These are phyloP conservation scores for Hybognathus amarus DNA, from an alignment of 2,797 vertebrate genomes.

Conservation along the genomic window DNA sequence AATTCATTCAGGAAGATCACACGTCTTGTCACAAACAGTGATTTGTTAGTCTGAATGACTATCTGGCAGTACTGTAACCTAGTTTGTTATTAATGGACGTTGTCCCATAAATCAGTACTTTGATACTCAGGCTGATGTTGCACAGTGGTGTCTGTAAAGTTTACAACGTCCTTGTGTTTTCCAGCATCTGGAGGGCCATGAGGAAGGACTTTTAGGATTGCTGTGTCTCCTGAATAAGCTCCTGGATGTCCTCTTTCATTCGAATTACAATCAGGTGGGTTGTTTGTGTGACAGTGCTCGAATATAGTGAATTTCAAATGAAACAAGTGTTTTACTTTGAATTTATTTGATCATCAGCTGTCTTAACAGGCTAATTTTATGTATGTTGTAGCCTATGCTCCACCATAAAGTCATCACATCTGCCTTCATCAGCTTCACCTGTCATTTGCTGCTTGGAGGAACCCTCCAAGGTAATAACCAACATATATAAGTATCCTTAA, in stretches of 20 bases:
- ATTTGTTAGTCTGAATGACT: background rate
- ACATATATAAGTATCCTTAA: background rate
- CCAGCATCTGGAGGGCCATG: constrained; percentile 69
- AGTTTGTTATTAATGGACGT: constrained; percentile 25
- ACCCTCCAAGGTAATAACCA: constrained; percentile 74
- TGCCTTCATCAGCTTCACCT: constrained; percentile 67
- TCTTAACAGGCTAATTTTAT: background rate
- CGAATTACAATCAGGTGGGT: constrained; percentile 73
- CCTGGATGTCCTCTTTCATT: constrained; percentile 80
- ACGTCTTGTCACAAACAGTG: background rate
- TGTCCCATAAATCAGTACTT: constrained; percentile 44
- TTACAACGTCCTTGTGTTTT: constrained; percentile 23
- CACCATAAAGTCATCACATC: constrained; percentile 72
- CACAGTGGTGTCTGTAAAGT: constrained; percentile 23
- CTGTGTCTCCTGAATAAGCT: constrained; percentile 80
- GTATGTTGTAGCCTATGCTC: constrained; percentile 68
- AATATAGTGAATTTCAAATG: background rate
- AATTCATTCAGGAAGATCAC: background rate
- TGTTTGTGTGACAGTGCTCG: background rate
- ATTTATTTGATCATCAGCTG: background rate
- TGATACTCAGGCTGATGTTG: constrained; percentile 60
- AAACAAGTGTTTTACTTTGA: no score
- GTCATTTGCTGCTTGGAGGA: constrained; percentile 76
- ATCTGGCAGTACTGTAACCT: background rate
- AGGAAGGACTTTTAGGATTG: constrained; percentile 81